Evolutionary conservation across 1,140 invertebrate species (phyloP).

Genomic region (Lepidurus arcticus): DNA sequence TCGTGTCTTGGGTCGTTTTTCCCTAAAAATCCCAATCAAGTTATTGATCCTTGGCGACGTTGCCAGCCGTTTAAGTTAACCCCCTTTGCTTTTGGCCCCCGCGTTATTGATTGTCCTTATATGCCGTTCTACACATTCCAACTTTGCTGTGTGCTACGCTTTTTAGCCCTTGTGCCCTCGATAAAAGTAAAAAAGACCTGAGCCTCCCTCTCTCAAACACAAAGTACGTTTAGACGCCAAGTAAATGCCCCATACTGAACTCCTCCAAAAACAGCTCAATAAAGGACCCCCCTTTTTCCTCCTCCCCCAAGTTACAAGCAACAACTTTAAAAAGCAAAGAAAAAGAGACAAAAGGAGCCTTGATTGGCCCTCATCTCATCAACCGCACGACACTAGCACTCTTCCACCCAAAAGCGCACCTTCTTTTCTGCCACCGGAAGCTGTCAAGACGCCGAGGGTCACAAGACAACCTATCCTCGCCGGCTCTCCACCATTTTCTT

Average conservation of each 20-base stretch:
- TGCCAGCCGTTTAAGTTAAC: slow-evolving; percentile 21
- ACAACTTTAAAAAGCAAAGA: background rate
- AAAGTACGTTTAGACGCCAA: background rate
- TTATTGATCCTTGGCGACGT: slow-evolving; percentile 10
- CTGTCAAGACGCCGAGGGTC: slow-evolving; percentile 7
- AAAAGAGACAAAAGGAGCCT: slow-evolving; percentile 1
- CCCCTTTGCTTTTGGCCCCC: background rate
- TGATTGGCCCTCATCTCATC: slow-evolving; percentile 14
- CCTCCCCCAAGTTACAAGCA: background rate
- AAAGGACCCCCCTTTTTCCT: background rate
- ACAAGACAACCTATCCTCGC: background rate
- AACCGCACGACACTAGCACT: background rate
- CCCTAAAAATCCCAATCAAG: slow-evolving; percentile 18
- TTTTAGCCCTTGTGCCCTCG: background rate
- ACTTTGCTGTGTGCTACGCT: background rate
- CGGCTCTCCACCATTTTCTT: background rate
- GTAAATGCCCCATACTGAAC: background rate
- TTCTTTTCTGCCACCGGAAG: slow-evolving; percentile 17
- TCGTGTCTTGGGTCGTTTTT: background rate
- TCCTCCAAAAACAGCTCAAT: slow-evolving; percentile 1
- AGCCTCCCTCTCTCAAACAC: background rate
- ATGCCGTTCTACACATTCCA: background rate
- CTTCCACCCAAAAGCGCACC: background rate
- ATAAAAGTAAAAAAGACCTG: background rate
- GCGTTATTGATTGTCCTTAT: slow-evolving; percentile 19